phyloP scores from a whole-genome alignment of 2,113 vertebrate genomes.

The Dermatemys mawii region DNA sequence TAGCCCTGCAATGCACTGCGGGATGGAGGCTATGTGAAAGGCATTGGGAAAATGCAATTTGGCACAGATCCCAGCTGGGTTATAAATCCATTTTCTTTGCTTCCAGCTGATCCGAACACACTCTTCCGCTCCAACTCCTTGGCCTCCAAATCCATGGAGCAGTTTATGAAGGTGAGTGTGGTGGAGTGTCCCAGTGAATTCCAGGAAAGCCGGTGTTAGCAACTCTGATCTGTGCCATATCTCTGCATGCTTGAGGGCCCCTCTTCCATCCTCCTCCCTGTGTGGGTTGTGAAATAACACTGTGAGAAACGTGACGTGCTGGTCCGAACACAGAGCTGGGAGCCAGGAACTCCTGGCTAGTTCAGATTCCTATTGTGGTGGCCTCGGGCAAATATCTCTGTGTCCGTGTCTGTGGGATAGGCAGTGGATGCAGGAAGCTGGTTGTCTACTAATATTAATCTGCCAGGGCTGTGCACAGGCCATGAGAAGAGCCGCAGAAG shows the following conservation, averaged over 20 bases:
- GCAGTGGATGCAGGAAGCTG: too few relatives aligned
- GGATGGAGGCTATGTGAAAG: not conserved
- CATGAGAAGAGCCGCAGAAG: not conserved
- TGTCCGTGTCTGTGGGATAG: not conserved
- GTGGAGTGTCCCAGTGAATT: accelerated
- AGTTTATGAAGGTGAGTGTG: conserved; percentile 90
- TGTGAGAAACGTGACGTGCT: too few relatives aligned
- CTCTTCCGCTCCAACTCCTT: conserved; percentile 92
- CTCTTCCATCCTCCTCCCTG: too few relatives aligned
- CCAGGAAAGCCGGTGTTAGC: not conserved
- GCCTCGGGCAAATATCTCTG: not conserved
- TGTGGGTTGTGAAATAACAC: not conserved
- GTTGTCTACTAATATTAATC: not conserved
- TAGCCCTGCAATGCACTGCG: not conserved
- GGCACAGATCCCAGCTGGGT: not conserved
- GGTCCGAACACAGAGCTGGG: not conserved
- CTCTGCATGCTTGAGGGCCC: too few relatives aligned
- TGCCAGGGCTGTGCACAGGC: not conserved
- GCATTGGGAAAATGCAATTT: not conserved
- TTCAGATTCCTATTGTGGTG: not conserved
- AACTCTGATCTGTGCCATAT: accelerated
- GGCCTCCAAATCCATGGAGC: conserved; percentile 93
- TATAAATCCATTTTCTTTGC: not conserved
- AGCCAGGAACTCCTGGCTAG: not conserved
- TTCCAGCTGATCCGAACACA: conserved; percentile 91